Conservation (phyloP, 2,113 vertebrate genomes). For the Taurulus bubalis region DNA sequence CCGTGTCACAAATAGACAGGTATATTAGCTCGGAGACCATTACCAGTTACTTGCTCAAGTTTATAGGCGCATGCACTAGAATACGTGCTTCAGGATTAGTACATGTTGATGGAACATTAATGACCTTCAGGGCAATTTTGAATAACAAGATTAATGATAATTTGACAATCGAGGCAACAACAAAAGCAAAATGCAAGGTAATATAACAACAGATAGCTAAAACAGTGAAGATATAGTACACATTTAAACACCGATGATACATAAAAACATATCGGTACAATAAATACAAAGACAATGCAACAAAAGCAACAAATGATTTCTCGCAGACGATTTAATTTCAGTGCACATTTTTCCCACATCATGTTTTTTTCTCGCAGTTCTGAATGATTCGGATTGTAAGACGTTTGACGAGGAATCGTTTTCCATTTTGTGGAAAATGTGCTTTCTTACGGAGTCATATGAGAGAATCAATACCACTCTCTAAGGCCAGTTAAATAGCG, state of each 20-base stretch:
- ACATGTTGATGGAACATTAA: background rate
- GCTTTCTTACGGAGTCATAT: background rate
- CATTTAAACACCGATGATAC: background rate
- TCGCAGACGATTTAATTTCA: background rate
- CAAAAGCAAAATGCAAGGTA: background rate
- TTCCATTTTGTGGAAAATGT: background rate
- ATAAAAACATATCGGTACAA: background rate
- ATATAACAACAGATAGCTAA: background rate
- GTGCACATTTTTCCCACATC: background rate
- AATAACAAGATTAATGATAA: background rate
- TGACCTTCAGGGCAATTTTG: background rate
- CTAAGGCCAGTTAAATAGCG: background rate
- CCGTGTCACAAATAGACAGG: conserved; percentile 5
- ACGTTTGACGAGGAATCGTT: background rate
- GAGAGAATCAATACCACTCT: background rate
- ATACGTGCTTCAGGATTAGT: background rate
- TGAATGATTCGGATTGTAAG: background rate
- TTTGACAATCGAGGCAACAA: too few relatives aligned
- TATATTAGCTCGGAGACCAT: conserved; percentile 17
- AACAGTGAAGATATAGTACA: background rate
- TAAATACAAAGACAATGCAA: background rate
- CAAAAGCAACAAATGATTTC: background rate
- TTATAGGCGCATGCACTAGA: background rate
- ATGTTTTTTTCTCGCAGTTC: too few relatives aligned
- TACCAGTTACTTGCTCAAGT: background rate